phyloP scores from a whole-genome alignment of 2,797 vertebrate species.

The Ciconia nigra region DNA sequence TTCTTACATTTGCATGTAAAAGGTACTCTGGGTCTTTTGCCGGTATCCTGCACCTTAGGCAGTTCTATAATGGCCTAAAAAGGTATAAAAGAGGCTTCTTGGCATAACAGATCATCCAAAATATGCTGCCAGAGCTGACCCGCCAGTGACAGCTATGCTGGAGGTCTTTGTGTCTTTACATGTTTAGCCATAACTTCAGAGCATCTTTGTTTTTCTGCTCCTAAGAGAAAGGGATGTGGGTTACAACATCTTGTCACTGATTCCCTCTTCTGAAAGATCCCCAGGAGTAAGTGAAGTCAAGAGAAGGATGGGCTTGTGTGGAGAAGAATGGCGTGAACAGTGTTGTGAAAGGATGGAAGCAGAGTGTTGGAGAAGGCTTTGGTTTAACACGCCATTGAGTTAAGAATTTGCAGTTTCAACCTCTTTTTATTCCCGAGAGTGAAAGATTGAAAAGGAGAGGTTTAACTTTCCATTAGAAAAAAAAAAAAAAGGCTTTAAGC shows the following conservation, averaged over 20 bases:
- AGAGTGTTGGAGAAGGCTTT: not conserved
- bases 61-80: not conserved
- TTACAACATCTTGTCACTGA: not conserved
- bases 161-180: not conserved
- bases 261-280: not conserved
- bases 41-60: not conserved
- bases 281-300: not conserved
- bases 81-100: not conserved
- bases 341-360: not conserved
- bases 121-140: not conserved
- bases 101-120: not conserved
- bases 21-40: not conserved
- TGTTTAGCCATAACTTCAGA: not conserved
- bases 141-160: not conserved
- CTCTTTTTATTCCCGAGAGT: not conserved
- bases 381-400: not conserved
- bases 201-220: not conserved
- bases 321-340: not conserved
- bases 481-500: not conserved
- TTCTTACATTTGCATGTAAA: conserved; percentile 27
- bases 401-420: not conserved
- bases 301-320: not conserved
- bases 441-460: not conserved
- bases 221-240: not conserved
- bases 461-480: not conserved